Evolutionary conservation across 2,888 invertebrate genomes (phyloP).

Genomic region (Meteorus cinctellus): DNA sequence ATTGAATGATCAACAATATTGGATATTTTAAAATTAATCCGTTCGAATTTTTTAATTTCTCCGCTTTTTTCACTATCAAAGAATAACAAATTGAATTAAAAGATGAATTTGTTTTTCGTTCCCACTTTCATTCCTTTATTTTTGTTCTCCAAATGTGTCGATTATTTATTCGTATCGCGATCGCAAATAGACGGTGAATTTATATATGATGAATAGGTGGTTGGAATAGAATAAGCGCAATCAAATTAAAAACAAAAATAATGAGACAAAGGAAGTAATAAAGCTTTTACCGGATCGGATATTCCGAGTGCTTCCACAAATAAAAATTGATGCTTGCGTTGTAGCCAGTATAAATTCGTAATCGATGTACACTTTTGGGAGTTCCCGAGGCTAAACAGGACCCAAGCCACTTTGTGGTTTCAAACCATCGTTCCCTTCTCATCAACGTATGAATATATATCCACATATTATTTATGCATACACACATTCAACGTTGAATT

Average conservation of each 20-base stretch:
- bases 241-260: conserved; percentile 12
- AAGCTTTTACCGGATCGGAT: conserved; percentile 28
- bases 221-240: neutral
- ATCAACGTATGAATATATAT: neutral
- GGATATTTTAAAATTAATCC: neutral
- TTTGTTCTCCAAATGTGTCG: neutral
- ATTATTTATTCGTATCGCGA: neutral
- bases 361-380: conserved; percentile 56
- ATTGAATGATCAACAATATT: neutral
- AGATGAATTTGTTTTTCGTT: neutral
- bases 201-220: neutral
- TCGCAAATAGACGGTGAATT: neutral
- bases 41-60: neutral
- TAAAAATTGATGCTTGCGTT: conserved; percentile 50
- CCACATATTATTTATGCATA: conserved; percentile 23
- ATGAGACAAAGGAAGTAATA: conserved; percentile 24
- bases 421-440: conserved; percentile 7
- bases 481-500: neutral
- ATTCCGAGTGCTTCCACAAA: conserved; percentile 45
- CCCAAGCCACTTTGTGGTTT: conserved; percentile 55
- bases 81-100: too few relatives aligned
- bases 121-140: neutral
- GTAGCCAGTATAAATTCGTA: conserved; percentile 50
- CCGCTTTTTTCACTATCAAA: neutral
- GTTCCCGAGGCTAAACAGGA: conserved; percentile 55